Percentiles rank a stretch among this genome's conserved stretches.
Conservation (phyloP, 2,113 vertebrate genomes). For the Ptychochromis oligacanthus region DNA sequence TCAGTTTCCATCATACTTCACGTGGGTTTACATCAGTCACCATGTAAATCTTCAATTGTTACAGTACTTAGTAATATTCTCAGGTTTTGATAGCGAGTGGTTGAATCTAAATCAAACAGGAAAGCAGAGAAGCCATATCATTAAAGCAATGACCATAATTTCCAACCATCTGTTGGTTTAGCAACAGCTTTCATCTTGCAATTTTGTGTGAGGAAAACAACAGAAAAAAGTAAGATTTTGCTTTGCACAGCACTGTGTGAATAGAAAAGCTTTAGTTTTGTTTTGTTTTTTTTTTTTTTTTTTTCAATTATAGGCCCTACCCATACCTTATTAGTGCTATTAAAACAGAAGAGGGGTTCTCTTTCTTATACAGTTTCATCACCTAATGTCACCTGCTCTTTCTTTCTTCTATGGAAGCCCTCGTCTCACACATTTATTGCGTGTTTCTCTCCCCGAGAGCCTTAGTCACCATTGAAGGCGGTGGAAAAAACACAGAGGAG, state of each 20-base stretch:
- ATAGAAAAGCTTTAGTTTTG: conserved; percentile 32
- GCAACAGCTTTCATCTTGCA: conserved; percentile 48
- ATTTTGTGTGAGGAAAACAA: conserved; percentile 36
- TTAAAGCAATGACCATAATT: conserved; percentile 60
- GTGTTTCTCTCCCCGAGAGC: conserved; percentile 30
- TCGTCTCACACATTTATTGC: conserved; percentile 27
- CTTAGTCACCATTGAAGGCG: conserved; percentile 27
- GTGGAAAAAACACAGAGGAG: conserved; percentile 49
- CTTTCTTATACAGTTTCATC: conserved; percentile 44
- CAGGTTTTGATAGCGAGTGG: conserved; percentile 7
- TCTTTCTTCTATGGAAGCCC: background rate
- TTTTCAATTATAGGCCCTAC: conserved; percentile 3
- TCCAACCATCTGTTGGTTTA: conserved; percentile 57
- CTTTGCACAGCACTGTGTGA: conserved; percentile 9
- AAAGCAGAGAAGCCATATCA: conserved; percentile 43
- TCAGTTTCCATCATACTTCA: background rate
- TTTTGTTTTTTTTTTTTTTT: no score
- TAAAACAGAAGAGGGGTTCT: conserved; percentile 15
- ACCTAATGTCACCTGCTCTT: conserved; percentile 32
- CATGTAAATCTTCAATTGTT: conserved; percentile 24
- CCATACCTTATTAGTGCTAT: conserved; percentile 35
- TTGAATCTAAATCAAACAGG: conserved; percentile 28
- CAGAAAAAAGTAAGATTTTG: conserved; percentile 15
- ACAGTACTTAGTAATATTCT: conserved; percentile 10
- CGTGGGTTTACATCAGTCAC: conserved; percentile 10